Evolutionary conservation across 2,888 invertebrate species (phyloP).

Genomic region (Trichopria drosophilae): DNA sequence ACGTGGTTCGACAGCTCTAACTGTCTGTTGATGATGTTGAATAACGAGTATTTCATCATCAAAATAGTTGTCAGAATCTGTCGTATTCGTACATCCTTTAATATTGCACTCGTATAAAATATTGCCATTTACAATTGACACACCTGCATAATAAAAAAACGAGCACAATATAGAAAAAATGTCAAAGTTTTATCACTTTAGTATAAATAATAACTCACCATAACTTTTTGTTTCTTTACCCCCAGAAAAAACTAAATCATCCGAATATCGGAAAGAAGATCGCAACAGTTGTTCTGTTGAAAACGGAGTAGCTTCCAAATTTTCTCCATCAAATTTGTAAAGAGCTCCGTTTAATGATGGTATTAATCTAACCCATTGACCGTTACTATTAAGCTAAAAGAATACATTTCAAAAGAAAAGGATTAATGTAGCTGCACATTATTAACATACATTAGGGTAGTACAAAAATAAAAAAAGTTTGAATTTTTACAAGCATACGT

Average conservation of each 20-base stretch:
- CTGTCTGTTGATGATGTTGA: conserved; percentile 81
- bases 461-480: too few relatives aligned
- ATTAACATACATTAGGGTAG: not conserved
- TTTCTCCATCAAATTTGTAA: conserved; percentile 88
- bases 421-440: too few relatives aligned
- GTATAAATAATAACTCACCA: conserved; percentile 59
- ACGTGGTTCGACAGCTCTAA: conserved; percentile 85
- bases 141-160: conserved; percentile 40
- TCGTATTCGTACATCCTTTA: conserved; percentile 71
- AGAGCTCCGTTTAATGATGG: conserved; percentile 90
- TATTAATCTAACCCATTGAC: conserved; percentile 85
- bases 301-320: conserved; percentile 84
- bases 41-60: conserved; percentile 72
- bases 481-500: too few relatives aligned
- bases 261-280: conserved; percentile 84
- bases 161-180: not conserved
- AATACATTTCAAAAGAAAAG: not conserved
- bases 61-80: conserved; percentile 61
- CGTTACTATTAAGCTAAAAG: conserved; percentile 74
- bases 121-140: conserved; percentile 74
- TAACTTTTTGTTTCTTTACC: conserved; percentile 85
- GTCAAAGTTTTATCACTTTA: not conserved
- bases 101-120: conserved; percentile 79
- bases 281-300: conserved; percentile 83
- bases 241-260: conserved; percentile 83